phyloP scores from a whole-genome alignment of 2,888 invertebrate genomes.

The Strigamia crassipes region DNA sequence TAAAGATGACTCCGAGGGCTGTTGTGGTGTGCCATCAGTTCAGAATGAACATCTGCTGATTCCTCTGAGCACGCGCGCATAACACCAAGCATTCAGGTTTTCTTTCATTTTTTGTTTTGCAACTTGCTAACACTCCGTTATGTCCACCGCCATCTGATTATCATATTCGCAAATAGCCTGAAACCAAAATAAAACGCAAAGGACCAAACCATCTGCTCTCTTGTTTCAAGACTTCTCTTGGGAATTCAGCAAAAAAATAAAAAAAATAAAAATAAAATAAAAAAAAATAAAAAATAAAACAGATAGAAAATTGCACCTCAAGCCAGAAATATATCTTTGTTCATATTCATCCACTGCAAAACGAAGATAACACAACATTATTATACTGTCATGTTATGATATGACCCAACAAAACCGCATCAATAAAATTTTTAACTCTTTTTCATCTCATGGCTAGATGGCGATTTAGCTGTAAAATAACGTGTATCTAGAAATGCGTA shows the following conservation, averaged over 20 bases:
- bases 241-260: neutral
- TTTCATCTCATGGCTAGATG: neutral
- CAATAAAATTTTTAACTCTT: conserved; percentile 31
- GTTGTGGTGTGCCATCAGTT: conserved; percentile 38
- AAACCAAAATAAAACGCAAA: conserved; percentile 18
- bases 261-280: neutral
- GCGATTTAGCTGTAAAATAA: conserved; percentile 22
- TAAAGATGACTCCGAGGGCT: conserved; percentile 38
- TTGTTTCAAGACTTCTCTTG: neutral
- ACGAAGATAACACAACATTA: conserved; percentile 3
- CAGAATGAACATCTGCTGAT: conserved; percentile 42
- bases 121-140: conserved; percentile 34
- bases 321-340: conserved; percentile 6
- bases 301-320: neutral
- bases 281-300: neutral
- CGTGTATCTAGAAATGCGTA: conserved; percentile 17
- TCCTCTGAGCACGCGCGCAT: conserved; percentile 29
- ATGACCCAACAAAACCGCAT: neutral
- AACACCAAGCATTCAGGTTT: neutral
- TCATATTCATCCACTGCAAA: neutral
- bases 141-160: conserved; percentile 38
- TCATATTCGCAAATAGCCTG: conserved; percentile 23
- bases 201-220: conserved; percentile 35
- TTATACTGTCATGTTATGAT: neutral
- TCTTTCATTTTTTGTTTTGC: neutral